Conservation (phyloP, 2,113 vertebrate species). For the Chaetorhynchus papuensis region DNA sequence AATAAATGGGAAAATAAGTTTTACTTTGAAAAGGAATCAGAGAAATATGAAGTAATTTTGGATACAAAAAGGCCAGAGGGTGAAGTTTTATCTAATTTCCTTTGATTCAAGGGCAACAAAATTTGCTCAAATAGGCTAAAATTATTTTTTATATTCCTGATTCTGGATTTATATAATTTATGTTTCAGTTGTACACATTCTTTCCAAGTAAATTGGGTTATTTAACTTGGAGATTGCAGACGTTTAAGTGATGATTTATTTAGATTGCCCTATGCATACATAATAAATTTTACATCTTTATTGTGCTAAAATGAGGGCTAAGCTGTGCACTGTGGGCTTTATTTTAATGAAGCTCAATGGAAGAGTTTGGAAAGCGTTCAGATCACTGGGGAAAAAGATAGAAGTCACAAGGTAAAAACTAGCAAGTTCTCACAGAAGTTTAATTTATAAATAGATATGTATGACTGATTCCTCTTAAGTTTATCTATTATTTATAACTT, state of each 20-base stretch:
- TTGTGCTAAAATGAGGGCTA: slow-evolving; percentile 2
- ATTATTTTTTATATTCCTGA: not conserved
- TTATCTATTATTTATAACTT: not conserved
- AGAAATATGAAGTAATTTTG: not conserved
- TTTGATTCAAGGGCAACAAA: not conserved
- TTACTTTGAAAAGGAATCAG: not conserved
- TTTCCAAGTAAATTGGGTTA: slow-evolving; percentile 36
- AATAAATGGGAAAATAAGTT: not conserved
- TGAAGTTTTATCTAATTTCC: not conserved
- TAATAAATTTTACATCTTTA: slow-evolving; percentile 19
- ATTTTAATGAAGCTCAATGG: not conserved
- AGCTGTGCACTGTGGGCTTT: not conserved
- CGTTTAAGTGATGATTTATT: slow-evolving; percentile 41
- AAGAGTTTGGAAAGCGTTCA: slow-evolving; percentile 5
- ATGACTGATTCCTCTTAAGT: not conserved
- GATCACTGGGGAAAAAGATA: not conserved
- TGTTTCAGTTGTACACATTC: slow-evolving; percentile 15
- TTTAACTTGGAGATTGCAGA: slow-evolving; percentile 19
- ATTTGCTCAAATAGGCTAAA: slow-evolving; percentile 15
- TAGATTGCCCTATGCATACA: slow-evolving; percentile 17
- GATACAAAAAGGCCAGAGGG: not conserved
- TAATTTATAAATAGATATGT: not conserved
- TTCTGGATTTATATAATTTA: not conserved
- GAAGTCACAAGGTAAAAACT: not conserved
- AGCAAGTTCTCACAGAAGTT: not conserved